phyloP scores from a whole-genome alignment of 2,888 invertebrate genomes.

The Sussaba pulchella region DNA sequence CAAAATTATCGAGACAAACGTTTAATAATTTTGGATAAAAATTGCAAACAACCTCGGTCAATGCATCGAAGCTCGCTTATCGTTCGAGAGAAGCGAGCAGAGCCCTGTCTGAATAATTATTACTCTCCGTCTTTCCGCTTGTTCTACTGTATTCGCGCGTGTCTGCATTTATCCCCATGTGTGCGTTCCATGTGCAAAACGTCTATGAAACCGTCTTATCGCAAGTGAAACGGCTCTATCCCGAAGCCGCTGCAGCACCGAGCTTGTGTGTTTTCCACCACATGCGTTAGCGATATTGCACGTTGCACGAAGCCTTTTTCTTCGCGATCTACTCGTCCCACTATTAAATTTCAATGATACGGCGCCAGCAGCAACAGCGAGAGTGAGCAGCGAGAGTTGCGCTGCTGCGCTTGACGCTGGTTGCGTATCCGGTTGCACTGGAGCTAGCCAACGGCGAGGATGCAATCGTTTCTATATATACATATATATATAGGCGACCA shows the following conservation, averaged over 20 bases:
- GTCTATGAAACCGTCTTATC: conserved; percentile 54
- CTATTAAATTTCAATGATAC: conserved; percentile 62
- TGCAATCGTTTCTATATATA: conserved; percentile 37
- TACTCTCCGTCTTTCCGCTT: neutral
- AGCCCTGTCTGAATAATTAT: conserved; percentile 51
- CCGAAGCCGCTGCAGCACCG: conserved; percentile 21
- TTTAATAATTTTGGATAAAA: conserved; percentile 1
- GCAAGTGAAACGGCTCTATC: conserved; percentile 61
- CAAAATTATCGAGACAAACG: neutral
- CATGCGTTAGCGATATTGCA: conserved; percentile 31
- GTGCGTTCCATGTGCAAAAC: conserved; percentile 12
- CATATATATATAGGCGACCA: conserved; percentile 24
- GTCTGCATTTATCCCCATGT: neutral
- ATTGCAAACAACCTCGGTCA: neutral
- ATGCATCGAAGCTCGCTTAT: conserved; percentile 7
- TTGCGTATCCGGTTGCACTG: conserved; percentile 58
- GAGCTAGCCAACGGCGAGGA: conserved; percentile 41
- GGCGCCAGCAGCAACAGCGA: conserved; percentile 48
- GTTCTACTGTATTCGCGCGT: neutral
- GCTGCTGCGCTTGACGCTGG: conserved; percentile 6
- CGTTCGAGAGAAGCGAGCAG: conserved; percentile 14
- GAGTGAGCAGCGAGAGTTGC: neutral
- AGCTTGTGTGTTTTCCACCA: neutral
- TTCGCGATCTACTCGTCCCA: conserved; percentile 63
- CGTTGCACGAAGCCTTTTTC: conserved; percentile 43